Percentiles rank a stretch among this genome's conserved stretches.
These are phyloP conservation scores for Saguinus imperator DNA, from an alignment of 2,113 vertebrate genomes.

Conservation along the genomic window DNA sequence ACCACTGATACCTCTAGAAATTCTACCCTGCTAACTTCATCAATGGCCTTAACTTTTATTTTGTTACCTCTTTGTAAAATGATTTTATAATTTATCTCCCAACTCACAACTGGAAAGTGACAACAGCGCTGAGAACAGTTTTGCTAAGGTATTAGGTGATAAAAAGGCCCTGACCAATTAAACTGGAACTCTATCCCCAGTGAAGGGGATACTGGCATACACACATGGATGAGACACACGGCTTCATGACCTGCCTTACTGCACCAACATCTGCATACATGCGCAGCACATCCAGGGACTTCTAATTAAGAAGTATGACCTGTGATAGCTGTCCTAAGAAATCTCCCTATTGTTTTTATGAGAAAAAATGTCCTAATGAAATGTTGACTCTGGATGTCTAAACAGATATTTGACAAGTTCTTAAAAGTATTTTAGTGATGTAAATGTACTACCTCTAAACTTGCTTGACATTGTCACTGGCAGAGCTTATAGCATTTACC, in stretches of 20 bases:
- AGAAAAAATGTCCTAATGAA: background rate
- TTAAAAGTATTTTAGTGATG: background rate
- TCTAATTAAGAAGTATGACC: background rate
- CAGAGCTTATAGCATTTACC: background rate
- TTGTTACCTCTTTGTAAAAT: background rate
- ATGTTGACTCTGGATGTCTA: background rate
- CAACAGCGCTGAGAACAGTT: background rate
- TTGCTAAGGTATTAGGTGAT: background rate
- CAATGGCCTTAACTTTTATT: background rate
- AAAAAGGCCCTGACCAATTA: background rate
- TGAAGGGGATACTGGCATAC: background rate
- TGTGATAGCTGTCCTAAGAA: background rate
- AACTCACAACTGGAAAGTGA: background rate
- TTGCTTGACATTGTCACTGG: background rate
- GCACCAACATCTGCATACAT: background rate
- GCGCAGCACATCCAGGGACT: background rate
- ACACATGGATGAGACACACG: fast-evolving
- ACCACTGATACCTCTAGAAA: background rate
- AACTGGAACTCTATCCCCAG: background rate
- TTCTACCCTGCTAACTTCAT: background rate
- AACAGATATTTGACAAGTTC: background rate
- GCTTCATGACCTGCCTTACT: background rate
- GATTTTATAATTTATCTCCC: background rate
- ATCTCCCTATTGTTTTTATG: background rate
- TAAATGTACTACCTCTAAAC: background rate